Evolutionary conservation across 2,113 vertebrate genomes (phyloP), one percentile per base, ranked within the genome.

Genomic region (Chamaea fasciata): DNA sequence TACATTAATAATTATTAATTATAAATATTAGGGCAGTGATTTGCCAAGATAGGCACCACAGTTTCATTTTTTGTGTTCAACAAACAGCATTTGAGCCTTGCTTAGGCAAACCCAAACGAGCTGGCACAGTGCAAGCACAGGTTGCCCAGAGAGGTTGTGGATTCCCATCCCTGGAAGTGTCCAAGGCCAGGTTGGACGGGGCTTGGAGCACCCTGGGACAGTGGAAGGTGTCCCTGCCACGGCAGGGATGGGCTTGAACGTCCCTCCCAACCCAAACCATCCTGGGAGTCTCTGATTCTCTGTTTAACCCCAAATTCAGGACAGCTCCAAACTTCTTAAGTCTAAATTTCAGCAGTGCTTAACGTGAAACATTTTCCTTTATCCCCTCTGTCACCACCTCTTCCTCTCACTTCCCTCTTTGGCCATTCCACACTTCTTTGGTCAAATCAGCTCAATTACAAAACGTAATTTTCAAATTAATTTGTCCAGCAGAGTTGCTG

Each of bases 371-470:
- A 23, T n/a, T 50, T 57, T 41, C 47, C 42, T 63, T 42, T 22
- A 7, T 14, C 23, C 83, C 31, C 42, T 78, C 42, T 28, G 39
- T 27, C 79, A 46, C 31, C 42, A 39, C 11, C 14, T 6, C 52
- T 44, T 64, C 37, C 63, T 59, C 63, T 82, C 33, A 15, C 35
- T 94, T 73, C 50, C 55, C 93, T 56, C 83, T 79, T 79, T 89
- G 85, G 71, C 41, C 74, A 47, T 64, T 86, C 80, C 63, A 16
- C 42, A 19, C 9, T 69, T 16, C 37, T 87, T 94, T 81, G 85
- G 76, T 94, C 87, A 78, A 88, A 71, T 94, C 94, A 37, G 56
- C 91, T 94, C 75, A 83, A 27, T 49, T 86, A 78, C 11, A 69
- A 81, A 91, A 67, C 2, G 1, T 14, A 42, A 11, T 42, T 65